Evolutionary conservation across 2,888 invertebrate genomes (phyloP).

Genomic region (Cheilosia impressa): DNA sequence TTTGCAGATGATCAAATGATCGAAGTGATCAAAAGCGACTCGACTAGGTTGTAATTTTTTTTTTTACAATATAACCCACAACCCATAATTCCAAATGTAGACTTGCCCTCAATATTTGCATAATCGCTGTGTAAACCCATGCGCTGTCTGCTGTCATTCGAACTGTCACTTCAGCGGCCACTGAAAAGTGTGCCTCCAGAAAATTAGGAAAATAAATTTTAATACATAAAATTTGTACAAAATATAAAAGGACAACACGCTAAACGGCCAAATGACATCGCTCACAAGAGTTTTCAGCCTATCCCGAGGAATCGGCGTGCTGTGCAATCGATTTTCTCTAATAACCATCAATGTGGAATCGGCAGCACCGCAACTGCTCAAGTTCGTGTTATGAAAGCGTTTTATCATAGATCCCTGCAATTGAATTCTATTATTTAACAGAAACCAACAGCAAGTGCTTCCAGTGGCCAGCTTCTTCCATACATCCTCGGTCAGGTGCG

Average conservation of each 20-base stretch:
- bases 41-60: too few species aligned
- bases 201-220: background rate
- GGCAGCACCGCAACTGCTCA: constrained; percentile 11
- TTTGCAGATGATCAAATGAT: too few species aligned
- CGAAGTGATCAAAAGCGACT: too few species aligned
- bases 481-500: constrained; percentile 78
- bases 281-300: constrained; percentile 34
- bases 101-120: background rate
- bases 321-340: constrained; percentile 60
- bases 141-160: background rate
- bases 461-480: constrained; percentile 43
- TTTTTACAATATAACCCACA: too few species aligned
- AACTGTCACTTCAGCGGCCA: constrained; percentile 14
- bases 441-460: constrained; percentile 12
- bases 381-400: constrained; percentile 67
- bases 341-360: constrained; percentile 49
- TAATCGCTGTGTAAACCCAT: background rate
- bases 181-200: constrained; percentile 21
- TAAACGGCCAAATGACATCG: constrained; percentile 43
- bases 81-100: background rate
- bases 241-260: background rate
- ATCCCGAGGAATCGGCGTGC: constrained; percentile 45
- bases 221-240: constrained; percentile 8
- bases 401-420: background rate
- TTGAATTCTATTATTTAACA: background rate